Base-by-base conservation (phyloP, 2,888 invertebrate species). In the Nomada fabriciana region DNA sequence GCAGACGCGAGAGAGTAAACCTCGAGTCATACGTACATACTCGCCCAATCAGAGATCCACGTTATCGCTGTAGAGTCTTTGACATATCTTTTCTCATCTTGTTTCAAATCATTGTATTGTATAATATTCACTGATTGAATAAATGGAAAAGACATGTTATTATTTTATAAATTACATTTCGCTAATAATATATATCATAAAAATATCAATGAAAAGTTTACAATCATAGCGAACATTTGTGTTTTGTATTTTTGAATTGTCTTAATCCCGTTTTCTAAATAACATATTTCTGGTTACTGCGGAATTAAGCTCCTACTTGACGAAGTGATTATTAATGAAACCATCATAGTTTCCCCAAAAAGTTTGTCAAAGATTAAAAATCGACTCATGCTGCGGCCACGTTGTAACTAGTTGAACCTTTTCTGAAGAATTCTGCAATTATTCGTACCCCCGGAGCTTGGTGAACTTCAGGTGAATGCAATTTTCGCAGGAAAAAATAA, bases 321-420 rank as follows among this genome's bases (percentile, higher is more conserved):
- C 4, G 29, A 29, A 29, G 29, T 29, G 29, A 29, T 36, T 36
- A 36, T 36, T 7, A 36, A 36, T 7, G 36, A 36, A 36, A 36
- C 36, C 36, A 36, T 36, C 36, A 36, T 36, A 7, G n/a, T 13
- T 53, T 15, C 29, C 65, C 20, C 15, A 25, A 18, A 47, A 36
- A 60, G 25, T 59, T 67, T 60, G 29, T 61, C 25, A 61, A 78
- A 63, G 60, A 50, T 61, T 70, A 70, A 78, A 73, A 77, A 50
- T 61, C 42, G 42, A 63, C 50, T 11, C 29, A 23, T 76, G 42
- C 67, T 81, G 84, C 76, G 78, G 36, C 64, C 53, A 36, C 59
- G 86, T 77, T 83, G 86, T 88, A 88, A 86, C 79, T 72, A 76
- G 74, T 82, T 85, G 64, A 86, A 83, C 69, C 70, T 85, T 86